Percentiles rank a stretch among this genome's conserved stretches.
Conservation (phyloP, 2,888 invertebrate species). For the Platynereis dumerilii region DNA sequence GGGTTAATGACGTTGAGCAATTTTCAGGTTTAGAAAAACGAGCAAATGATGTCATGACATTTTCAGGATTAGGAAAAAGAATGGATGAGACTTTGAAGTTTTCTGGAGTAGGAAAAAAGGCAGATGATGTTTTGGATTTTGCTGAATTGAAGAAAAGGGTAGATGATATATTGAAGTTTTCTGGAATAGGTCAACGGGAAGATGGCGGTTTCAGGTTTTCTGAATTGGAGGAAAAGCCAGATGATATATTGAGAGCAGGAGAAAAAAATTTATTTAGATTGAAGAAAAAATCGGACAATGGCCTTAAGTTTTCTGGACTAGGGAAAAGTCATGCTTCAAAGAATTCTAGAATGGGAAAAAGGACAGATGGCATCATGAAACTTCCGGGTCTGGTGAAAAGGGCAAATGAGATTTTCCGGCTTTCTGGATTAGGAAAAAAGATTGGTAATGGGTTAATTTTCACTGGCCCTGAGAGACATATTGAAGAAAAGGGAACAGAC, state of each 20-base stretch:
- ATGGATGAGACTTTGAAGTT: no score
- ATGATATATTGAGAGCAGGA: background rate
- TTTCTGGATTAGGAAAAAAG: constrained; percentile 19
- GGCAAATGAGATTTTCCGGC: constrained; percentile 12
- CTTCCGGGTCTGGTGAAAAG: constrained; percentile 20
- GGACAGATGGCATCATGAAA: constrained; percentile 5
- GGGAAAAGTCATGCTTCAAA: constrained; percentile 12
- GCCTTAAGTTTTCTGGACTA: constrained; percentile 16
- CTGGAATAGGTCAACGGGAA: constrained; percentile 7
- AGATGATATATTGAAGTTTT: no score
- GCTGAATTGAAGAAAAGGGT: no score
- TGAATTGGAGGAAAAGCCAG: background rate
- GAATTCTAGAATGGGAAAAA: constrained; percentile 21
- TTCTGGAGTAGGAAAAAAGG: no score
- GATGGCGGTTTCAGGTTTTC: constrained; percentile 12
- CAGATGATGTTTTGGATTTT: no score
- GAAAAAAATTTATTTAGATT: constrained; percentile 16
- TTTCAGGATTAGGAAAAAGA: constrained; percentile 1
- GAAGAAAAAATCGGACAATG: constrained; percentile 7
- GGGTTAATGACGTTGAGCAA: constrained; percentile 11
- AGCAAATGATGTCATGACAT: constrained; percentile 2
- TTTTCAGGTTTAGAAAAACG: constrained; percentile 22
- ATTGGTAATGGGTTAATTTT: constrained; percentile 15
- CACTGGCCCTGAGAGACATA: constrained; percentile 21
- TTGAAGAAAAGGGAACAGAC: no score